Evolutionary conservation across 2,888 invertebrate genomes (phyloP).

Genomic region (Sarcophaga subvicina): DNA sequence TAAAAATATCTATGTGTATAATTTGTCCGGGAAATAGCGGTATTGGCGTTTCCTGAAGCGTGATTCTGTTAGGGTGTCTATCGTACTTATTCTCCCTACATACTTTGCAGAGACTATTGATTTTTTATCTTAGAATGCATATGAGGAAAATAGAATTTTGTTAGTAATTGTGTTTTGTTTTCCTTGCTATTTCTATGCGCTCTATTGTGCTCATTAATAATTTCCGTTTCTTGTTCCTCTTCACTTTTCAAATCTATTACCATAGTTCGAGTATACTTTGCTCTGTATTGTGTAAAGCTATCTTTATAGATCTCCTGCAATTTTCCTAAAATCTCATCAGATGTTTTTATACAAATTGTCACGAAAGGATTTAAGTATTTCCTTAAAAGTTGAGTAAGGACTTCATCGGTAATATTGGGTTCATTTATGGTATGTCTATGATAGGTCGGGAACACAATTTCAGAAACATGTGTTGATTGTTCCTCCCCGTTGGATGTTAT

Average conservation of each 20-base stretch:
- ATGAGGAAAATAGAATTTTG: constrained; percentile 12
- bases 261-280: not conserved
- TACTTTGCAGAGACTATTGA: not conserved
- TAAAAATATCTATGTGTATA: too few relatives aligned
- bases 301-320: constrained; percentile 24
- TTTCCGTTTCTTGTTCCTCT: constrained; percentile 1
- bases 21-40: constrained; percentile 3
- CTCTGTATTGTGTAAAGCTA: constrained; percentile 7
- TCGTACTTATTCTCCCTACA: constrained; percentile 14
- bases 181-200: constrained; percentile 28
- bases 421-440: constrained; percentile 45
- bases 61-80: constrained; percentile 4
- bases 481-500: not conserved
- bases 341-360: constrained; percentile 26
- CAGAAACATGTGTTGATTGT: constrained; percentile 24
- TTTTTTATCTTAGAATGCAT: constrained; percentile 33
- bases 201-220: constrained; percentile 15
- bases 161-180: constrained; percentile 2
- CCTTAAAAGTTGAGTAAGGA: constrained; percentile 4
- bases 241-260: not conserved
- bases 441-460: constrained; percentile 47
- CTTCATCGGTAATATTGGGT: not conserved
- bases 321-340: constrained; percentile 41
- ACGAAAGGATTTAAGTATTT: constrained; percentile 45
- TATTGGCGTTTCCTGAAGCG: constrained; percentile 24